Evolutionary conservation across 2,797 vertebrate species (phyloP), one percentile per base, ranked within the genome.

Genomic region (Crocidura indochinensis): DNA sequence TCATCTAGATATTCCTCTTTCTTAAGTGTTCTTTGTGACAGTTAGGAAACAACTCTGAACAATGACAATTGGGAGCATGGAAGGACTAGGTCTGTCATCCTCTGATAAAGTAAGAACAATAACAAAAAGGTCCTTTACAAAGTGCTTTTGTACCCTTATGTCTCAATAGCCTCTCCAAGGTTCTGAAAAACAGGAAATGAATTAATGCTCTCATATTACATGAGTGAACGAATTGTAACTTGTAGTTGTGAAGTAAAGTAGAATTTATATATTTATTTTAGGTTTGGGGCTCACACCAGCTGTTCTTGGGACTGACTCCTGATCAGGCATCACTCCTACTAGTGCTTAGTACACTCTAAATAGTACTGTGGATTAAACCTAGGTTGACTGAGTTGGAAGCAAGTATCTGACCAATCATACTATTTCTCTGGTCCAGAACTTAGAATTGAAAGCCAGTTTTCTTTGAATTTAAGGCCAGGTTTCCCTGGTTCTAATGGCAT

Each of bases 41-140:
- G 62, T 92, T 91, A 88, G 60, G 72, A 94, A 94, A 86, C 47
- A 84, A 62, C 78, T 60, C 26, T 77, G 51, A 86, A 86, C 51
- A 88, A 78, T 84, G 81, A 75, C 51, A 90, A 4, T 19, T 72
- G 65, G 65, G 44, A 84, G 17, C 68, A 78, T 19, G 8, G 62
- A 91, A 51, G 22, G 69, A 22, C 20, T 46, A 84, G 49, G 62
- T 22, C 19, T 78, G 65, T 84, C 71, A 73, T 53, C 74, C 87
- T 14, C 51, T 60, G 84, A 75, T 86, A 64, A 22, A 56, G 62
- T 86, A 91, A 84, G 49, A 91, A 47, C 11, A 69, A 29, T 64
- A 75, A 78, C 56, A 49, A 75, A 87, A 74, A 64, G 88, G 64
- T 81, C 49, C 31, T 91, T 87, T 77, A 51, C 27, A 24, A 83